These are phyloP conservation scores for Troides oblongomaculatus DNA, from an alignment of 2,888 invertebrate species.

Conservation along the genomic window DNA sequence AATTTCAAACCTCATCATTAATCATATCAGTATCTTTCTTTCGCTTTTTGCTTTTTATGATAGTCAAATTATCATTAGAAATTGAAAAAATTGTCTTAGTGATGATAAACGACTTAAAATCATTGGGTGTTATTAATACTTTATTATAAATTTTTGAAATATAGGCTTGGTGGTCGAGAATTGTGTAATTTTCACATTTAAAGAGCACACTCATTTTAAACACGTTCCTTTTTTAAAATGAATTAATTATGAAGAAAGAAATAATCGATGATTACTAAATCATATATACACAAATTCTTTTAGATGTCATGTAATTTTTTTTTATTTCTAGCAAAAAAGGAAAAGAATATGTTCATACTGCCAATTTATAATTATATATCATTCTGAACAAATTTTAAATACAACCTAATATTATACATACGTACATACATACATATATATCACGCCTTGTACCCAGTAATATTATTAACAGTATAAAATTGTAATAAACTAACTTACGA, in stretches of 20 bases:
- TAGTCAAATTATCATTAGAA: constrained; percentile 33
- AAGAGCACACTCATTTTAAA: constrained; percentile 39
- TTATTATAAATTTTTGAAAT: constrained; percentile 49
- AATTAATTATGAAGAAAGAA: too few relatives aligned
- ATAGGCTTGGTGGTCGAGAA: constrained; percentile 56
- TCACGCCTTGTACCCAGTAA: not conserved
- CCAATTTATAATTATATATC: not conserved
- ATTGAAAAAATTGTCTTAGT: constrained; percentile 54
- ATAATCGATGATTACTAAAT: too few relatives aligned
- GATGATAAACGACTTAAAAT: constrained; percentile 41
- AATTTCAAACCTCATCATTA: constrained; percentile 50
- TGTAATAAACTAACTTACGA: too few relatives aligned
- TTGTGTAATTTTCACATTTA: constrained; percentile 30
- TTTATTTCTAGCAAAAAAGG: not conserved
- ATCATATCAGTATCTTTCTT: constrained; percentile 37
- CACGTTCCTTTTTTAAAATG: not conserved
- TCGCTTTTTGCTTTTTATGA: constrained; percentile 46
- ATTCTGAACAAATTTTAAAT: not conserved
- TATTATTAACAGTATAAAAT: too few relatives aligned
- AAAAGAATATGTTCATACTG: not conserved
- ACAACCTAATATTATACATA: not conserved
- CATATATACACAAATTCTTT: too few relatives aligned
- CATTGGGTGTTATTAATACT: constrained; percentile 39
- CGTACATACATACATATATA: too few relatives aligned
- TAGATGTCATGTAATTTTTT: not conserved